These are phyloP conservation scores for Pterois miles DNA, from an alignment of 2,797 vertebrate genomes.

Conservation along the genomic window DNA sequence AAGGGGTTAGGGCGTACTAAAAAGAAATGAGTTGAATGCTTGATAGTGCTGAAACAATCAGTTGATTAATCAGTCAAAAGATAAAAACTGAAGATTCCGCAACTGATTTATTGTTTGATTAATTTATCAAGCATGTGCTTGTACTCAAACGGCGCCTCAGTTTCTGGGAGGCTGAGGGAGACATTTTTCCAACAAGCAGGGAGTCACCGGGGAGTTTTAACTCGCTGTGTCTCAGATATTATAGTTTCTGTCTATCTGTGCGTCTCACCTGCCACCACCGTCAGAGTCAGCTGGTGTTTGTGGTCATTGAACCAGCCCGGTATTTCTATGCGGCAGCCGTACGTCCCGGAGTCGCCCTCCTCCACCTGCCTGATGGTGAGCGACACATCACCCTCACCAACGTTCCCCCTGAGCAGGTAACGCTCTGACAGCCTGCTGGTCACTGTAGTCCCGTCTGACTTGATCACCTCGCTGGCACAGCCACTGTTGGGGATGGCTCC, in stretches of 20 bases:
- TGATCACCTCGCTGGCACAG: constrained; percentile 76
- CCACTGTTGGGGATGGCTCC: constrained; percentile 65
- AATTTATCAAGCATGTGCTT: neutral
- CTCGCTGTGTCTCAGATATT: neutral
- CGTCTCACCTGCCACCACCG: constrained; percentile 78
- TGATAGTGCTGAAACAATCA: neutral
- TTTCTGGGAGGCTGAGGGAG: neutral
- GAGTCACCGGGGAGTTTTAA: neutral
- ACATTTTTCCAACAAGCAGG: neutral
- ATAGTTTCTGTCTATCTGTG: neutral
- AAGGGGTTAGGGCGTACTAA: constrained; percentile 60
- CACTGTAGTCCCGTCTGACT: constrained; percentile 72
- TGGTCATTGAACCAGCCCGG: constrained; percentile 84
- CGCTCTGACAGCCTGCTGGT: constrained; percentile 57
- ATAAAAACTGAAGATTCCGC: neutral
- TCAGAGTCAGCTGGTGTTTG: constrained; percentile 60
- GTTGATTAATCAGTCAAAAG: neutral
- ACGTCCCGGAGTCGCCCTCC: constrained; percentile 81
- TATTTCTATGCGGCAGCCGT: constrained; percentile 88
- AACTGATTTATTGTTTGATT: fast-evolving
- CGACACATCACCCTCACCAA: constrained; percentile 77
- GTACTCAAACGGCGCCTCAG: neutral
- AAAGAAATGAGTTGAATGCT: neutral
- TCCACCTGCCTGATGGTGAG: constrained; percentile 80
- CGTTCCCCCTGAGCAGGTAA: constrained; percentile 77